Evolutionary conservation across 2,113 vertebrate genomes (phyloP), one percentile per base, ranked within the genome.

Genomic region (Cyprinus carpio): DNA sequence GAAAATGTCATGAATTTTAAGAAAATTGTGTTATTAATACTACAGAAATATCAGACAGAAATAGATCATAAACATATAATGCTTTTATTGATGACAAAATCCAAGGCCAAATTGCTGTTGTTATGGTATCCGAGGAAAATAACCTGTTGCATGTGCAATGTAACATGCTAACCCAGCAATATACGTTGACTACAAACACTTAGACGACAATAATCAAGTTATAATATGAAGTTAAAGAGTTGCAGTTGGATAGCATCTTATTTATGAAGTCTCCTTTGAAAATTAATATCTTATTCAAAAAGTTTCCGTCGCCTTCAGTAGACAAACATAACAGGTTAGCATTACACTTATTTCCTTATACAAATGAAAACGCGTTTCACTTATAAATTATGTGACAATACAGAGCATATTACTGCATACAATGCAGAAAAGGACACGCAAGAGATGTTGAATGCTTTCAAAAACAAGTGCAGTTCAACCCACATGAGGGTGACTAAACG

Each of bases 401-500:
- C 34, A 34, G 34, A 5, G 34, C 34, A 37, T 37, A 37, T 7
- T 37, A 37, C 7, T 37, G 37, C 37, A 37, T 11, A 51, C 16
- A 11, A 4, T 20, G 25, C 13, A 34, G 29, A 0, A 46, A 18
- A 60, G 37, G 46, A 27, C 8, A 11, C 7, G 40, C 15, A 64
- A 40, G 29, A 81, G 4, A 40, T 37, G 58, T 8, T n/a, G 7
- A 37, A 77, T 10, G 16, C 25, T 75, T 92, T 81, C 78, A 91
- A 91, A 91, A 90, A 87, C 69, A 82, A 65, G 87, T 84, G 76
- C 90, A 85, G 87, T 86, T 76, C 80, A 90, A 75, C 77, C 58
- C 82, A 56, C 77, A 87, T 62, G 77, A 74, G 76, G 25, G 37
- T 34, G 34, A 34, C 34, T 34, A 34, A 34, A 25, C 56, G 29